A percentile compares a stretch with the other conserved stretches of the same genome.
Conservation (phyloP, 2,888 invertebrate genomes). For the Craniophora ligustri region DNA sequence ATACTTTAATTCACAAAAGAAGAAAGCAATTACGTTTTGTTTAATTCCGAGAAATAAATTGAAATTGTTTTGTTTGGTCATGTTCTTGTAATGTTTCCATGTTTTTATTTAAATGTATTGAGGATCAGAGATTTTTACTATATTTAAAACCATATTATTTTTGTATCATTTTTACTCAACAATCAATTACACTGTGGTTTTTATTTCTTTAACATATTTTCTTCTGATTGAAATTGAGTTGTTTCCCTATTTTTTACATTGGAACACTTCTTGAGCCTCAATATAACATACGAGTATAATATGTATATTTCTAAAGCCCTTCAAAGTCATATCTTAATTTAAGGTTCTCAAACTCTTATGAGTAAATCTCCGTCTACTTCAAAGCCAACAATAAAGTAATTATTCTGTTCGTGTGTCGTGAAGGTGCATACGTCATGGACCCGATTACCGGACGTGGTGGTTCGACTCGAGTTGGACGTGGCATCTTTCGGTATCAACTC, state of each 20-base stretch:
- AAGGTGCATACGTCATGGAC: slow-evolving; percentile 41
- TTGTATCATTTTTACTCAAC: no score
- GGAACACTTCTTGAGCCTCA: no score
- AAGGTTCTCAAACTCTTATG: not conserved
- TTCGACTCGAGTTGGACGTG: slow-evolving; percentile 31
- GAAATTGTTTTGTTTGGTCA: slow-evolving; percentile 12
- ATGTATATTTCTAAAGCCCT: no score
- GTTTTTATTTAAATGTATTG: no score
- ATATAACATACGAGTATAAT: no score
- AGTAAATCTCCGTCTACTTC: not conserved
- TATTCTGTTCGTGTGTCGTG: slow-evolving; percentile 31
- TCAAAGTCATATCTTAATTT: not conserved
- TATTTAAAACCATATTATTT: no score
- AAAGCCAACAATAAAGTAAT: slow-evolving; percentile 27
- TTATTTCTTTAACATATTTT: no score
- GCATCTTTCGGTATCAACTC: slow-evolving; percentile 44
- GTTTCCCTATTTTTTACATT: no score
- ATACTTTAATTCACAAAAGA: slow-evolving; percentile 6
- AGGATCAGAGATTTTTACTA: no score
- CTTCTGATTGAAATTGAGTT: no score
- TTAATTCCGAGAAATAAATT: slow-evolving; percentile 4
- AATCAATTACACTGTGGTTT: no score
- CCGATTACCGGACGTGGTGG: slow-evolving; percentile 38
- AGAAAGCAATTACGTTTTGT: slow-evolving; percentile 24
- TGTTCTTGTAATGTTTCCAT: slow-evolving; percentile 36